Conservation (phyloP, 1,140 invertebrate genomes). For the Portunus trituberculatus region DNA sequence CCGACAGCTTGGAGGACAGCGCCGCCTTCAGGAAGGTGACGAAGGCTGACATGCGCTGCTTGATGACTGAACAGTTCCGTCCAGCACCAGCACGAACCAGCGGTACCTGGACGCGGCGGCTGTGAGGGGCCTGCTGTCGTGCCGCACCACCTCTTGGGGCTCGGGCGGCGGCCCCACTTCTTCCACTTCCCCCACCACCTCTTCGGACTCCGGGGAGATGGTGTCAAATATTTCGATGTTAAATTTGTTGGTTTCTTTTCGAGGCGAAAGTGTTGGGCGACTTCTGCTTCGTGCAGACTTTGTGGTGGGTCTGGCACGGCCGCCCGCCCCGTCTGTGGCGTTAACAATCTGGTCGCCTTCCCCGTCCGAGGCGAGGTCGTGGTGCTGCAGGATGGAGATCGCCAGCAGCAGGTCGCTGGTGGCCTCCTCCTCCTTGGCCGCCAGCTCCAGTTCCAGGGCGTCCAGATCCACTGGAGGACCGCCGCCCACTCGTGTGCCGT, state of each 20-base stretch:
- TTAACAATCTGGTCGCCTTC: neutral
- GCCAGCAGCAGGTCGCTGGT: slow-evolving; percentile 73
- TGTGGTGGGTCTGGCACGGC: neutral
- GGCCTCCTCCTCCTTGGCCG: slow-evolving; percentile 61
- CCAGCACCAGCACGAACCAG: slow-evolving; percentile 76
- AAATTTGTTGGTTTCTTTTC: neutral
- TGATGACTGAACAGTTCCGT: slow-evolving; percentile 76
- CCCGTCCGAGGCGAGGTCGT: neutral
- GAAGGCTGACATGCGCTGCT: slow-evolving; percentile 75
- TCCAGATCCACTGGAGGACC: slow-evolving; percentile 66
- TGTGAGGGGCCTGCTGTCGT: neutral
- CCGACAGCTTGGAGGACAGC: slow-evolving; percentile 67
- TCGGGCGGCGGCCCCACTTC: neutral
- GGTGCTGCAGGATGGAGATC: slow-evolving; percentile 76
- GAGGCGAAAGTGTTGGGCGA: neutral
- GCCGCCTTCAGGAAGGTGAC: slow-evolving; percentile 77
- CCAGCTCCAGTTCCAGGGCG: slow-evolving; percentile 73
- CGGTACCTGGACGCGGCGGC: slow-evolving; percentile 24
- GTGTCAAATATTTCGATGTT: slow-evolving; percentile 63
- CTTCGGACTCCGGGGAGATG: slow-evolving; percentile 12
- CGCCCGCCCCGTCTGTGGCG: neutral
- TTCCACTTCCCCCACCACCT: slow-evolving; percentile 22
- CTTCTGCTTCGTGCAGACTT: neutral
- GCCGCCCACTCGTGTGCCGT: neutral
- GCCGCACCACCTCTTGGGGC: neutral